Percentiles rank a stretch among this genome's conserved stretches.
phyloP scores from a whole-genome alignment of 1,140 invertebrate genomes.

The Aphelenchoides avenae region DNA sequence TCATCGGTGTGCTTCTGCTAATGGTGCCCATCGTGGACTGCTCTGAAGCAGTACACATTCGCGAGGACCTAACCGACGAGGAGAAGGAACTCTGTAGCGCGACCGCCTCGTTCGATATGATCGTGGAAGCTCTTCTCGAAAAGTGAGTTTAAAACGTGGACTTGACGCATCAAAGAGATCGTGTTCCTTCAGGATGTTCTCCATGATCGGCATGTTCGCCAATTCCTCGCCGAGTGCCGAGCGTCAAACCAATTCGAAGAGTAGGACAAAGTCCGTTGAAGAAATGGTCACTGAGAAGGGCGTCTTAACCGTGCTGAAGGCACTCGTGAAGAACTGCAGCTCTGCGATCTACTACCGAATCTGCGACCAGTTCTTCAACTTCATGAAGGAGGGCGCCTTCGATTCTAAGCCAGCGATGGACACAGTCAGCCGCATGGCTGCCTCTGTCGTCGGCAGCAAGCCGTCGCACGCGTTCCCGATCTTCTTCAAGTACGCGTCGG shows the following conservation, averaged over 20 bases:
- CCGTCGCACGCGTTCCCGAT: slow-evolving; percentile 65
- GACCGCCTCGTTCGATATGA: slow-evolving; percentile 79
- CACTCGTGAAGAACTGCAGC: slow-evolving; percentile 68
- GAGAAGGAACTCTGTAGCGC: slow-evolving; percentile 63
- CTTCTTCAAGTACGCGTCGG: slow-evolving; percentile 43
- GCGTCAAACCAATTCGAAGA: slow-evolving; percentile 15
- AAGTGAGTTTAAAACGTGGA: slow-evolving; percentile 61
- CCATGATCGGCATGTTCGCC: slow-evolving; percentile 49
- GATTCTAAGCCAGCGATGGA: slow-evolving; percentile 77
- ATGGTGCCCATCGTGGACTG: slow-evolving; percentile 71
- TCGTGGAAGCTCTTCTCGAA: slow-evolving; percentile 79
- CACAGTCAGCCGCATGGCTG: slow-evolving; percentile 70
- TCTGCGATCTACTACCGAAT: slow-evolving; percentile 69
- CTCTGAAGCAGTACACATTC: slow-evolving; percentile 69
- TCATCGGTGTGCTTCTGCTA: slow-evolving; percentile 17
- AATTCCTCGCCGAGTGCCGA: slow-evolving; percentile 12
- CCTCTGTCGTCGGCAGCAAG: slow-evolving; percentile 71
- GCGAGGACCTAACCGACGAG: slow-evolving; percentile 71
- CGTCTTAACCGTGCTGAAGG: slow-evolving; percentile 68
- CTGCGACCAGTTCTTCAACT: slow-evolving; percentile 70
- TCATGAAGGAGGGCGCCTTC: slow-evolving; percentile 71
- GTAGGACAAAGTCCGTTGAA: slow-evolving; percentile 64
- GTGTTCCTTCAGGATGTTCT: slow-evolving; percentile 37
- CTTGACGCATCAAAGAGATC: slow-evolving; percentile 2
- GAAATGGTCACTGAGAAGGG: slow-evolving; percentile 71